Conservation (phyloP, 2,113 vertebrate genomes). For the Numida meleagris region DNA sequence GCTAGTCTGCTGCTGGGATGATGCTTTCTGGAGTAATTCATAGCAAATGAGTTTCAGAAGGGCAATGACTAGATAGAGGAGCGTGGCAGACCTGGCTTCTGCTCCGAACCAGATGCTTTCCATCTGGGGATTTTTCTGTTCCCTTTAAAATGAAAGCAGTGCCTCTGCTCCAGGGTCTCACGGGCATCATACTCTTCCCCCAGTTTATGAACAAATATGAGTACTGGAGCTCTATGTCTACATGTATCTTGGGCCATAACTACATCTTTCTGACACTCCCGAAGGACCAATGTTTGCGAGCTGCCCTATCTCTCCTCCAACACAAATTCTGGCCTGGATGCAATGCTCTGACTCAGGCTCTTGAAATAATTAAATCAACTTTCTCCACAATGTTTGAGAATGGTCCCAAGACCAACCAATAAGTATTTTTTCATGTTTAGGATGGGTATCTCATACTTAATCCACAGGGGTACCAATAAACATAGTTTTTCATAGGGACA, state of each 20-base stretch:
- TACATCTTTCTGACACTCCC: rapidly evolving
- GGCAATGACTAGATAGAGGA: background rate
- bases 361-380: background rate
- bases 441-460: background rate
- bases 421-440: background rate
- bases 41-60: constrained; percentile 39
- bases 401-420: background rate
- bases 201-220: background rate
- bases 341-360: background rate
- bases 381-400: background rate
- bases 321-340: rapidly evolving
- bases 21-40: constrained; percentile 11
- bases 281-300: background rate
- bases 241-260: background rate
- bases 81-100: background rate
- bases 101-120: background rate
- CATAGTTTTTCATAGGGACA: background rate
- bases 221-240: background rate
- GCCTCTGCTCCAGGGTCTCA: background rate
- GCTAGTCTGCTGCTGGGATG: background rate
- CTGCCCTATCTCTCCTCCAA: background rate
- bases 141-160: background rate
- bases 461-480: rapidly evolving
- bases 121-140: background rate
- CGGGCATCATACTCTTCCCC: rapidly evolving